phyloP scores from a whole-genome alignment of 2,113 vertebrate species.

The Micromys minutus region DNA sequence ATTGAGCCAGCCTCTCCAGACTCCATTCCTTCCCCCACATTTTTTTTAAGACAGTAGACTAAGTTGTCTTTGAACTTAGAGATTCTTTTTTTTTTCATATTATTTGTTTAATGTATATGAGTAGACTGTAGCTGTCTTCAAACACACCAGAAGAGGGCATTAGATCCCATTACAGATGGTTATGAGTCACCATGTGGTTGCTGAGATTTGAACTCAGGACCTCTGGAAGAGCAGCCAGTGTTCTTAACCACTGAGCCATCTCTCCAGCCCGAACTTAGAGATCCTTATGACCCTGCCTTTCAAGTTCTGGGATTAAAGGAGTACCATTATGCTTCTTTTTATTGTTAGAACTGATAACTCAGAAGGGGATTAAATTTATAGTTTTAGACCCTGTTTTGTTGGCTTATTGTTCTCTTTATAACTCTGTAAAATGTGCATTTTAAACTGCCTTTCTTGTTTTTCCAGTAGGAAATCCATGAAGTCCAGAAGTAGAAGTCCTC shows the following conservation, averaged over 20 bases:
- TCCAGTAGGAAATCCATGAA: conserved; percentile 91
- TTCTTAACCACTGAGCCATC: no score
- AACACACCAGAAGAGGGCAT: no score
- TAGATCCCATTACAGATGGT: no score
- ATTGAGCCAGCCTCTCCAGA: not conserved
- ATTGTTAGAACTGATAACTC: conserved; percentile 45
- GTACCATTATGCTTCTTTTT: not conserved
- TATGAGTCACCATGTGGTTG: no score
- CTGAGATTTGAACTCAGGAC: no score
- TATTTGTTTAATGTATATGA: no score
- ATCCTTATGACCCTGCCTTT: not conserved
- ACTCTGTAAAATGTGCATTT: conserved; percentile 38
- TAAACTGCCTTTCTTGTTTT: conserved; percentile 31
- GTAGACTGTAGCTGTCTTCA: no score
- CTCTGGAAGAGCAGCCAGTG: no score
- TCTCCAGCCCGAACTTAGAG: no score
- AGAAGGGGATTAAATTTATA: conserved; percentile 18
- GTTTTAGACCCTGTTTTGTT: conserved; percentile 22
- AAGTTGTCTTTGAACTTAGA: not conserved
- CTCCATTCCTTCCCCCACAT: not conserved
- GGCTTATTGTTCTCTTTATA: not conserved
- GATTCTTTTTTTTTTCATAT: no score
- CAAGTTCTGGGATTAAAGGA: not conserved
- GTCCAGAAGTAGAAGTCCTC: conserved; percentile 95
- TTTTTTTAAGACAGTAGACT: not conserved